Conservation (phyloP, 2,797 vertebrate genomes). For the Ibycter americanus region DNA sequence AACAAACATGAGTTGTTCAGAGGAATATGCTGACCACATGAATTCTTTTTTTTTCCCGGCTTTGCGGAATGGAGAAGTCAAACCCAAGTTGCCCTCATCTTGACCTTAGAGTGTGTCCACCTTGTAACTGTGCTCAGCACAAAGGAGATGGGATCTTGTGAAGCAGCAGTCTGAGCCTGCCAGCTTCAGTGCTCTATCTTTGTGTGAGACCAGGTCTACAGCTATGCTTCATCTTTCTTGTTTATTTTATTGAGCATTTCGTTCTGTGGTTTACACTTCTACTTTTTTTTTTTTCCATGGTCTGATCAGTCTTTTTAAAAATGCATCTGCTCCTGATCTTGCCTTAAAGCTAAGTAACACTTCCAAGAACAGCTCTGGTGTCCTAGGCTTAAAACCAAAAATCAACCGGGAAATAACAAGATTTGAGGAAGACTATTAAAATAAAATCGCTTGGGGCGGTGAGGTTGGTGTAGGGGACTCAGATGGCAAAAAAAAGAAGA, state of each 20-base stretch:
- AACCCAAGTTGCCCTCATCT: neutral
- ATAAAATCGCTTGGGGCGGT: neutral
- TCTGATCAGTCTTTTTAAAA: neutral
- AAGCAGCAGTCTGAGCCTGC: neutral
- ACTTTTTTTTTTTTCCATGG: neutral
- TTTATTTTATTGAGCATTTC: neutral
- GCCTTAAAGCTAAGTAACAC: neutral
- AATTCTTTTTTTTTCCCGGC: neutral
- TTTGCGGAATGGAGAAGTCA: neutral
- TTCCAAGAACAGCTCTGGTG: neutral
- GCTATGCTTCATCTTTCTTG: neutral
- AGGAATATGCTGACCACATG: neutral
- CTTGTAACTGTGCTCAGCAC: neutral
- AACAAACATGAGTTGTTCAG: conserved; percentile 32
- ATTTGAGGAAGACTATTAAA: neutral
- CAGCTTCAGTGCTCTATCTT: neutral
- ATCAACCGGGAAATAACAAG: neutral
- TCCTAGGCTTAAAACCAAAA: neutral
- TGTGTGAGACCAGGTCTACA: neutral
- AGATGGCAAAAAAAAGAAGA: neutral
- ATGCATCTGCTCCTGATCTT: neutral
- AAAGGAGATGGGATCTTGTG: neutral
- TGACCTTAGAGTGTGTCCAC: neutral
- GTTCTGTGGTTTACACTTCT: neutral
- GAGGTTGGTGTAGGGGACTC: neutral